A percentile compares a stretch with the other conserved stretches of the same genome.
These are phyloP conservation scores for Lepidiolamprologus cunningtoni DNA, from an alignment of 2,113 vertebrate species.

Conservation along the genomic window DNA sequence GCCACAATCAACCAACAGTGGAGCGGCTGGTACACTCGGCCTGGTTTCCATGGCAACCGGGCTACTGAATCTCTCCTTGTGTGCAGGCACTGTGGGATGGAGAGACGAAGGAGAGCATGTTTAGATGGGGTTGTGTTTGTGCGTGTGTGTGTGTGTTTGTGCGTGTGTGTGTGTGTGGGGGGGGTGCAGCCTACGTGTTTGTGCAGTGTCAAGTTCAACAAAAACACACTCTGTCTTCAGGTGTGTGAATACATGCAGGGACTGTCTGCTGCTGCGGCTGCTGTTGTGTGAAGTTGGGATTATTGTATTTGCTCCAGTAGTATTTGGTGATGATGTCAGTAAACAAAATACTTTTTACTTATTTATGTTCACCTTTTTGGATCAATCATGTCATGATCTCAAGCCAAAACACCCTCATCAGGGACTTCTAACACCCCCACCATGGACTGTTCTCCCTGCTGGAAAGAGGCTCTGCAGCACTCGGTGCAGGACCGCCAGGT, in stretches of 20 bases:
- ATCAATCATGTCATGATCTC: neutral
- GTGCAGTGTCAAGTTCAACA: slow-evolving; percentile 17
- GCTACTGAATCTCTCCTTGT: slow-evolving; percentile 64
- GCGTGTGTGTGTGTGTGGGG: neutral
- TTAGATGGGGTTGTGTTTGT: slow-evolving; percentile 33
- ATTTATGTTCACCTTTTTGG: neutral
- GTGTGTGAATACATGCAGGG: neutral
- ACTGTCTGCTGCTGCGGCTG: neutral
- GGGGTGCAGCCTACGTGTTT: neutral
- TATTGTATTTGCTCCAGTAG: neutral
- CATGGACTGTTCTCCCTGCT: neutral
- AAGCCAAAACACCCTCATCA: neutral
- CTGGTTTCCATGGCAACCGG: slow-evolving; percentile 73
- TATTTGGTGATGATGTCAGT: neutral
- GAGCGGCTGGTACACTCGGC: slow-evolving; percentile 66
- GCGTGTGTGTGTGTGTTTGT: neutral
- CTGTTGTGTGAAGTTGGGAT: neutral
- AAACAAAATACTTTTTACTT: neutral
- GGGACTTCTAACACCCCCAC: neutral
- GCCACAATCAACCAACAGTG: slow-evolving; percentile 53
- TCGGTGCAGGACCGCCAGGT: neutral
- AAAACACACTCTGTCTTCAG: slow-evolving; percentile 4
- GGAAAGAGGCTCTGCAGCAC: neutral
- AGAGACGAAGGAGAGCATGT: slow-evolving; percentile 47
- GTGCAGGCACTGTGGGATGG: slow-evolving; percentile 59